Evolutionary conservation across 2,888 invertebrate genomes (phyloP).

Genomic region (Myathropa florea): DNA sequence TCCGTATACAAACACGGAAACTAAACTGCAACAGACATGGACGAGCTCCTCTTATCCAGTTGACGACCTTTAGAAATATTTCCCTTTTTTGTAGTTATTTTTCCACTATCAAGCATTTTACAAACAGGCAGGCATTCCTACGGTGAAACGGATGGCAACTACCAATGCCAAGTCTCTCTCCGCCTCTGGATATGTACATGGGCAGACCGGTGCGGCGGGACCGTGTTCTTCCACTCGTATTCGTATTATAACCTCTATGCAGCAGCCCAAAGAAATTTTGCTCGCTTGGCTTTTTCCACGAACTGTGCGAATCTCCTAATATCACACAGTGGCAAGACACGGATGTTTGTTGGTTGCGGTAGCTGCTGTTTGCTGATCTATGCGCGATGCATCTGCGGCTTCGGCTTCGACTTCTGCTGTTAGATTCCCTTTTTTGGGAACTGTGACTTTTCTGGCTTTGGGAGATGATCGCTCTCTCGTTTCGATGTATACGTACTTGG

Average conservation of each 20-base stretch:
- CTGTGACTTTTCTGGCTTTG: constrained; percentile 68
- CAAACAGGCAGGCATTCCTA: constrained; percentile 65
- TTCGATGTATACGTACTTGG: constrained; percentile 55
- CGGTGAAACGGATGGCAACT: constrained; percentile 59
- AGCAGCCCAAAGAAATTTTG: constrained; percentile 46
- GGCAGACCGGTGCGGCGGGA: constrained; percentile 60
- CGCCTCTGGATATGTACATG: constrained; percentile 46
- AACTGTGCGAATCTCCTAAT: constrained; percentile 69
- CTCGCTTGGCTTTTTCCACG: constrained; percentile 56
- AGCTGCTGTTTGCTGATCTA: constrained; percentile 47
- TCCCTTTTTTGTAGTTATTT: constrained; percentile 69
- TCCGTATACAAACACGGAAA: constrained; percentile 59
- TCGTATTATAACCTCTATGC: constrained; percentile 41
- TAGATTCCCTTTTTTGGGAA: constrained; percentile 70
- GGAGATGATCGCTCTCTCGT: constrained; percentile 51
- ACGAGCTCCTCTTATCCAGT: constrained; percentile 62
- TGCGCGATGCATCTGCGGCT: constrained; percentile 24
- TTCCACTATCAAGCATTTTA: constrained; percentile 61
- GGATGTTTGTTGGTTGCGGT: constrained; percentile 50
- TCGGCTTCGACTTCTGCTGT: constrained; percentile 41
- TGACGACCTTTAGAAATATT: constrained; percentile 70
- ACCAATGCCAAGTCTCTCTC: constrained; percentile 32
- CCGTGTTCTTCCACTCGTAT: constrained; percentile 22
- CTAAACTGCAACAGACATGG: constrained; percentile 35
- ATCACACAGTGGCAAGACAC: constrained; percentile 65